Base-by-base conservation (phyloP, 2,888 invertebrate genomes). In the Cyrtodaria siliqua region DNA sequence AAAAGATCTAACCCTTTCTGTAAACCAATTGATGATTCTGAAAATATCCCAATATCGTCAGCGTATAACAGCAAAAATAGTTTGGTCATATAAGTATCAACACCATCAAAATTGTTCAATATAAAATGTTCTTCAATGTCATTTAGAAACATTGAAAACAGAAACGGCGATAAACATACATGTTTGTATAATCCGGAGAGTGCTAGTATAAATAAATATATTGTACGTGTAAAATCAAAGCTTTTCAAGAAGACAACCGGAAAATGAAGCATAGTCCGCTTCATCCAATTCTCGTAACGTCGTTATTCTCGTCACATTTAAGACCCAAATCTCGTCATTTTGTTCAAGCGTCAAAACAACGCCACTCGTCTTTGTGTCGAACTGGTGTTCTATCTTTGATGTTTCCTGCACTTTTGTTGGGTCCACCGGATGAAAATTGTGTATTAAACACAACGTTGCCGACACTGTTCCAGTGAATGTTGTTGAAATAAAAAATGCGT, bases 241-340 rank as follows among this genome's bases (percentile, higher is more conserved):
- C 12, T 33, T 12, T 23, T 40, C 42, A 2, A 57, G n/a, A 14
- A 57, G 16, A 8, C 12, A 57, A 6, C 57, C 57, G 2, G 57
- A 57, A 38, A 57, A 57, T 23, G 57, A 38, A 18, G 42, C 18
- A 42, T 40, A 57, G 24, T 40, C 40, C 14, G 40, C 38, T 2
- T 42, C 42, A n/a, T 42, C 42, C 9, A 57, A 24, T 4, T 18
- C 23, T 24, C 24, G 38, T 2, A 26, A 24, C 2, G 38, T 16
- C 2, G 57, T 16, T 3, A 20, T 18, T 4, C 57, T 38, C 14
- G 69, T 70, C 3, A 56, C 33, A 24, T 70, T 70, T 1, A 70
- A 18, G 8, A 70, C 29, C 69, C 69, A 70, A 6, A 70, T 33
- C 38, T 62, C 61, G n/a, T 62, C 69, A 3, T 56, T 44, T 47